Base-by-base conservation (phyloP, 1,140 invertebrate genomes). In the Trichomalopsis sarcophagae region DNA sequence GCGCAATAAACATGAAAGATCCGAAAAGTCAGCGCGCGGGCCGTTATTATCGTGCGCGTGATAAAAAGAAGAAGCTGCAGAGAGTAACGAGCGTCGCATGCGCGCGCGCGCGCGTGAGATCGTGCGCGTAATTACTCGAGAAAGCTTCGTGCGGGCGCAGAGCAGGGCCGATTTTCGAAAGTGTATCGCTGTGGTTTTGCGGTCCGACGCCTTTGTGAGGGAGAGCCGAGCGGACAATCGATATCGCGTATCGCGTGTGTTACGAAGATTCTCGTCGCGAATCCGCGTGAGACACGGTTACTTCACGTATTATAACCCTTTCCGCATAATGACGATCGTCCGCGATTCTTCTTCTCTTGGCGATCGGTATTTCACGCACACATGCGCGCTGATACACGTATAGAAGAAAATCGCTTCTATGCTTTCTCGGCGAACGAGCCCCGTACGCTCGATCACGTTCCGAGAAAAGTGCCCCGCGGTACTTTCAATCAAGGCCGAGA, bases 401-500 rank as follows among this genome's bases (percentile, higher is more conserved):
- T 71, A 78, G 77, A 21, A 62, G 55, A 62, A 62, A 62, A 62
- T 62, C 55, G 55, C 17, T 62, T 62, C 17, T 17, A 62, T 21
- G 14, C 6, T 4, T 14, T 44, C 40, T 44, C 9, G 40, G 40
- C 47, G 47, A 50, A 17, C 14, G 47, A 50, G 47, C 30, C 33
- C 55, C 66, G 55, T 87, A 77, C 80, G 40, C 81, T 86, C 84
- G 84, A 84, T 88, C 87, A 87, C 86, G 86, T 88, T 89, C 89
- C 79, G 36, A 87, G 87, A 89, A 89, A 88, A 83, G 80, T 78
- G 84, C 86, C 55, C 81, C 71, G 71, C 79, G 82, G 84, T 75
- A 86, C 87, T 89, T 89, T 89, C 87, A 88, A 77, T 77, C 86
- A 79, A 79, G 85, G 50, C 50, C 68, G 14, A 1, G 27, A 74